phyloP scores from a whole-genome alignment of 2,113 vertebrate genomes.

The Oryzias woworae region DNA sequence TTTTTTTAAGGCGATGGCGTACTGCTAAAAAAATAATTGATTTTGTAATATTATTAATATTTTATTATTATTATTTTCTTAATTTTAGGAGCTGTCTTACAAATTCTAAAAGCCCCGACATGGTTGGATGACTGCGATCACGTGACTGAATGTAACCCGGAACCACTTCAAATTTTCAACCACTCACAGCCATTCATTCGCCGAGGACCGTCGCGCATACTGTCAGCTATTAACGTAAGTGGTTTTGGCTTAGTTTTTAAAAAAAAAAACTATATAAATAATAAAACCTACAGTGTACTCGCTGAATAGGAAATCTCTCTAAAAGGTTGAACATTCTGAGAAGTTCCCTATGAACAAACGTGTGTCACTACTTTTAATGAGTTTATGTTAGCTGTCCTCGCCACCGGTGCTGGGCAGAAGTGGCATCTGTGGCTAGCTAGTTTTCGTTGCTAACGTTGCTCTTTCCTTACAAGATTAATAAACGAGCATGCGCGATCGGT shows the following conservation, averaged over 20 bases:
- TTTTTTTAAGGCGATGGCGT: too few species aligned
- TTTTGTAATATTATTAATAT: background rate
- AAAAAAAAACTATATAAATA: conserved; percentile 6
- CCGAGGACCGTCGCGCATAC: conserved; percentile 44
- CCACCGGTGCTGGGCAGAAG: conserved; percentile 43
- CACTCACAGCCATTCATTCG: conserved; percentile 72
- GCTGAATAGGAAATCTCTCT: rapidly evolving
- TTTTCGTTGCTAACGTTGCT: conserved; percentile 43
- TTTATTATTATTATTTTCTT: background rate
- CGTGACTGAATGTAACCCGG: conserved; percentile 65
- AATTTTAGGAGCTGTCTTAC: too few species aligned
- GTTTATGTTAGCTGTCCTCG: conserved; percentile 37
- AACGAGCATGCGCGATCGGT: background rate
- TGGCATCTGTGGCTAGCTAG: conserved; percentile 45
- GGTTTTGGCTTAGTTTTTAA: conserved; percentile 10
- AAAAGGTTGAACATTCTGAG: background rate
- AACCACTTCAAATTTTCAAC: conserved; percentile 60
- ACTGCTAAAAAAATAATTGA: too few species aligned
- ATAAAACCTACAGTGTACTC: background rate
- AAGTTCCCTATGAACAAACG: background rate
- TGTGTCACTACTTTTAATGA: conserved; percentile 36
- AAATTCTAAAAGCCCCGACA: background rate
- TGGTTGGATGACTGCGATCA: conserved; percentile 40
- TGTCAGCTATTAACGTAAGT: conserved; percentile 67
- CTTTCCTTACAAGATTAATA: conserved; percentile 8